These are phyloP conservation scores for Macropus fuliginosus DNA, from an alignment of 2,797 vertebrate species.

Conservation along the genomic window DNA sequence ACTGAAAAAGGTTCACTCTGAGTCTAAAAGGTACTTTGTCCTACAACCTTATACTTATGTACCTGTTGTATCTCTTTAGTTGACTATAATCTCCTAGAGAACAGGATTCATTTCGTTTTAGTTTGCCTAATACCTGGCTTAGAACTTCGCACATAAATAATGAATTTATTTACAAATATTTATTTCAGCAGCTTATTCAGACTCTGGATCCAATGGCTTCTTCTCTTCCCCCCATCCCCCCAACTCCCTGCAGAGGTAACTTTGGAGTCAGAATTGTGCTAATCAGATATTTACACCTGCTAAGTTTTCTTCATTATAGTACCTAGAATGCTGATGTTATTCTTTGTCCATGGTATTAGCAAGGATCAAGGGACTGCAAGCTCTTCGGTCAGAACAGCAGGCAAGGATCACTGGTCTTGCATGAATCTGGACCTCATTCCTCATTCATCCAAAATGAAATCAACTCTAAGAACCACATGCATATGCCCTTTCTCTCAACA, in stretches of 20 bases:
- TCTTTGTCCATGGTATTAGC: background rate
- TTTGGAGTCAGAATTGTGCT: background rate
- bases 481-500: background rate
- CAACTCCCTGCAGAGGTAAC: background rate
- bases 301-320: background rate
- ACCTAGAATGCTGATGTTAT: background rate
- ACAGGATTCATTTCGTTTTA: background rate
- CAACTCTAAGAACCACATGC: background rate
- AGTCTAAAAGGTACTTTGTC: background rate
- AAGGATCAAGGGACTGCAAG: background rate
- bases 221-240: accelerated
- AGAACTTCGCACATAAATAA: background rate
- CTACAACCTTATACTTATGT: background rate
- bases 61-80: background rate
- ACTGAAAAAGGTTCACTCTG: background rate
- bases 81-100: background rate
- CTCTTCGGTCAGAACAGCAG: background rate
- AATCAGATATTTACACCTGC: background rate
- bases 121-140: background rate
- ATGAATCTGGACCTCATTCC: background rate
- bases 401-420: background rate
- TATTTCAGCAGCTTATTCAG: background rate
- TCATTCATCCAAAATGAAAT: background rate
- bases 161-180: background rate
- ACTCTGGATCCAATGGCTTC: background rate